Conservation (phyloP, 2,797 vertebrate genomes). For the Petrocephalus schoutedeni region DNA sequence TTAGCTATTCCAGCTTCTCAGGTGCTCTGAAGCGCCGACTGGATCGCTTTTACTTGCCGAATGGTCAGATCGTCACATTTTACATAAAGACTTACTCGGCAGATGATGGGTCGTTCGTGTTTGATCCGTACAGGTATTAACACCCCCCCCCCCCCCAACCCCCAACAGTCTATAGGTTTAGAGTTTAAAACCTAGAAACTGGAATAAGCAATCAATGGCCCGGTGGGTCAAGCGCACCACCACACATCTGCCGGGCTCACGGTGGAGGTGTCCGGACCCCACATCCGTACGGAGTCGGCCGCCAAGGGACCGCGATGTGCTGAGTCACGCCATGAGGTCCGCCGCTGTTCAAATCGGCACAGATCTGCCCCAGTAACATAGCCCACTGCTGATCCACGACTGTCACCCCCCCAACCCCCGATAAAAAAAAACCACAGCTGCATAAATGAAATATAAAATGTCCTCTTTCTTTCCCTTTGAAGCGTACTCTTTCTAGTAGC, state of each 20-base stretch:
- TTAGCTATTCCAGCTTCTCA: neutral
- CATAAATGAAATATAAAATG: slow-evolving; percentile 21
- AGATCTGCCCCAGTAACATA: neutral
- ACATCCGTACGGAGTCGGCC: neutral
- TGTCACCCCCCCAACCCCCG: neutral
- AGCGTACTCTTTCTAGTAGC: neutral
- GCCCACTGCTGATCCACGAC: neutral
- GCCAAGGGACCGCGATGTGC: neutral
- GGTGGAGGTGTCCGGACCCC: neutral
- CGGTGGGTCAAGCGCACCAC: neutral
- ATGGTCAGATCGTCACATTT: neutral
- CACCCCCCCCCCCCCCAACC: no score
- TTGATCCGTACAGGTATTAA: neutral
- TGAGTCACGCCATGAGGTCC: neutral
- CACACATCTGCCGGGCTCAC: neutral
- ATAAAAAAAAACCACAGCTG: neutral
- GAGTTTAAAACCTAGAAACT: neutral
- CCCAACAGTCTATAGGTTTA: neutral
- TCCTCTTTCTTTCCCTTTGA: slow-evolving; percentile 1
- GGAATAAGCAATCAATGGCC: neutral
- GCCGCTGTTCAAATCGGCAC: neutral
- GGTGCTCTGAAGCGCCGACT: neutral
- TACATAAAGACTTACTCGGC: neutral
- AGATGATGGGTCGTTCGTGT: neutral
- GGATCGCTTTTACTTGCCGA: neutral